These are phyloP conservation scores for Charina bottae DNA, from an alignment of 2,113 vertebrate species.

Conservation along the genomic window DNA sequence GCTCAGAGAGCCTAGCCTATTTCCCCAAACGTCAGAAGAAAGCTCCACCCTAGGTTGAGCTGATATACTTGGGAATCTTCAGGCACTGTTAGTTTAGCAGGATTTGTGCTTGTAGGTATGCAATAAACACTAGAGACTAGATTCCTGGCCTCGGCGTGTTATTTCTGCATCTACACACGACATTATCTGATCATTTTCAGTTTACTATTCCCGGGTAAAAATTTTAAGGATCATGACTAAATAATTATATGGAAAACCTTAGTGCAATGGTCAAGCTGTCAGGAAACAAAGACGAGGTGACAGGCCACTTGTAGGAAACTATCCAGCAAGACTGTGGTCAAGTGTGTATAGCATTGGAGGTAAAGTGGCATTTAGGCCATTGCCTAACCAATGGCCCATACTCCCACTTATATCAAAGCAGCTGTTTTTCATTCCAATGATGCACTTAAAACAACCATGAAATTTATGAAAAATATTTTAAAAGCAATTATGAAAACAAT, in stretches of 20 bases:
- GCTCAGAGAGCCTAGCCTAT: too few species aligned
- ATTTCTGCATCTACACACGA: too few species aligned
- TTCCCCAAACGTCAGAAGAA: too few species aligned
- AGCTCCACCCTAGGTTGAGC: too few species aligned
- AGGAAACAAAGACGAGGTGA: not conserved
- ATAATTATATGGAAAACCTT: not conserved
- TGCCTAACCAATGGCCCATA: slow-evolving; percentile 24
- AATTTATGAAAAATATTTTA: slow-evolving; percentile 46
- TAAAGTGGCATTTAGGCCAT: slow-evolving; percentile 27
- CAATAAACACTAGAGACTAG: too few species aligned
- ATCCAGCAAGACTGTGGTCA: slow-evolving; percentile 7
- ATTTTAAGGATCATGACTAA: not conserved
- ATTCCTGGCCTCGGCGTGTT: too few species aligned
- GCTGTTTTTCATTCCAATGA: slow-evolving; percentile 25
- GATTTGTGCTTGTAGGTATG: too few species aligned
- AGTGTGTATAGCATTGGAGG: slow-evolving; percentile 1
- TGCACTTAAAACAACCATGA: slow-evolving; percentile 37
- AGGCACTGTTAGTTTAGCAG: too few species aligned
- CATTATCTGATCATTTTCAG: not conserved
- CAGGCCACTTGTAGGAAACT: slow-evolving; percentile 11
- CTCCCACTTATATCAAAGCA: slow-evolving; percentile 27
- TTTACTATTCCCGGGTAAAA: not conserved
- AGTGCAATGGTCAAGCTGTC: not conserved
- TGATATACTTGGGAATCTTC: too few species aligned
- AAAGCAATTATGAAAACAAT: slow-evolving; percentile 54